Evolutionary conservation across 2,888 invertebrate genomes (phyloP).

Genomic region (Ormia ochracea): DNA sequence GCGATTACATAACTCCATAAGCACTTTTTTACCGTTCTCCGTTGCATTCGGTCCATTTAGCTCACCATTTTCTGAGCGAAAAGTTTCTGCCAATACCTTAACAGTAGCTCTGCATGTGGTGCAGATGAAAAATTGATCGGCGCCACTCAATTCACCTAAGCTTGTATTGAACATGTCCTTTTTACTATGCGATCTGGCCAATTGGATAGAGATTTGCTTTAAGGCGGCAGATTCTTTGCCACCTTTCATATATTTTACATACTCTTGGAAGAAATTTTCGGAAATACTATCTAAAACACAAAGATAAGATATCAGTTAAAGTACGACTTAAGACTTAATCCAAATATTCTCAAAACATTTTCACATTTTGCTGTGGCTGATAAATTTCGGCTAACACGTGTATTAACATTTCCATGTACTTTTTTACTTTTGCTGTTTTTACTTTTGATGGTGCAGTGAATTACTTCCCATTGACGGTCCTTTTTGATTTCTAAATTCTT

Average conservation of each 20-base stretch:
- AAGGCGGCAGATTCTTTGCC: constrained; percentile 68
- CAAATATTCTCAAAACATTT: no score
- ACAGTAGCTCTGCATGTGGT: constrained; percentile 71
- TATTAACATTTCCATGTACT: no score
- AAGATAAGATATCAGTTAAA: not conserved
- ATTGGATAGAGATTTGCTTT: constrained; percentile 64
- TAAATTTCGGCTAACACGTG: no score
- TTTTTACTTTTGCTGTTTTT: no score
- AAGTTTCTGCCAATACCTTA: constrained; percentile 70
- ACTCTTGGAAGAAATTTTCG: constrained; percentile 69
- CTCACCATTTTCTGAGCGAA: constrained; percentile 78
- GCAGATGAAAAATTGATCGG: constrained; percentile 71
- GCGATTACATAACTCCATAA: constrained; percentile 78
- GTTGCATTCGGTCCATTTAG: constrained; percentile 72
- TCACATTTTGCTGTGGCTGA: no score
- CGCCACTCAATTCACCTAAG: constrained; percentile 65
- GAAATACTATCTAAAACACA: constrained; percentile 67
- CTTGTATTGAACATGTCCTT: constrained; percentile 67
- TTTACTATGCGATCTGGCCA: constrained; percentile 66
- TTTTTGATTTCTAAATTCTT: no score
- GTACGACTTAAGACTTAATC: no score
- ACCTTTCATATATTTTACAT: constrained; percentile 67
- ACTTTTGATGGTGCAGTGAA: no score
- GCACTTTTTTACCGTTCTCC: constrained; percentile 71
- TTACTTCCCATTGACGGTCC: no score